Evolutionary conservation across 2,113 vertebrate species (phyloP), one percentile per base, ranked within the genome.

Genomic region (Elachura formosa): DNA sequence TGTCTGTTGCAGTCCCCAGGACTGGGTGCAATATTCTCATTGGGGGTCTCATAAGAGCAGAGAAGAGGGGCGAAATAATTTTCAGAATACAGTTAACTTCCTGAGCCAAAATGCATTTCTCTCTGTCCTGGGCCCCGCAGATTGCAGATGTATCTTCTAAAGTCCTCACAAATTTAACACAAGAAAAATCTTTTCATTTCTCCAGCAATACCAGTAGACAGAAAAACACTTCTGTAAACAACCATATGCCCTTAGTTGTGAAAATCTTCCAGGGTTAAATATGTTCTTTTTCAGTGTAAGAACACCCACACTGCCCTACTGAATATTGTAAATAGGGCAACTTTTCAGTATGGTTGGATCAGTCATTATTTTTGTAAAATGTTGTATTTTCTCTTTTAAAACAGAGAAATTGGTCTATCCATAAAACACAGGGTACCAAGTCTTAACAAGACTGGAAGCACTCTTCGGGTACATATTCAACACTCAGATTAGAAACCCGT

Each of bases 271-370:
- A 59, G 12, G 17, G 38, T 36, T 49, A 86, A 72, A 52, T 2
- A 45, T 17, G 14, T 68, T 10, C 14, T 29, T 79, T 51, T 59
- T 59, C 51, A 69, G 6, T 31, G 16, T 40, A 43, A 78, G 41
- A 71, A 43, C 4, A 11, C 5, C 46, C 0, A 1, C 34, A 26
- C 14, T 51, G 28, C 12, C 25, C 20, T 81, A 31, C 0, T 54
- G 38, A 90, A 41, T 31, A 83, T 3, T 34, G 29, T 31, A 78
- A 6, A 6, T 45, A 62, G 7, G 9, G 9, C 22, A 83, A 72
- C 14, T 67, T 88, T 66, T 61, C 33, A 31, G 12, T 63, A 41
- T 12, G 15, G 45, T 49, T 84, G 48, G 0, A 0, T 48, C 24
- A 67, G 12, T 49, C 23, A 40, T 46, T 48, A 33, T 59, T 71